These are phyloP conservation scores for Rhabdomys pumilio DNA, from an alignment of 2,797 vertebrate species.

Conservation along the genomic window DNA sequence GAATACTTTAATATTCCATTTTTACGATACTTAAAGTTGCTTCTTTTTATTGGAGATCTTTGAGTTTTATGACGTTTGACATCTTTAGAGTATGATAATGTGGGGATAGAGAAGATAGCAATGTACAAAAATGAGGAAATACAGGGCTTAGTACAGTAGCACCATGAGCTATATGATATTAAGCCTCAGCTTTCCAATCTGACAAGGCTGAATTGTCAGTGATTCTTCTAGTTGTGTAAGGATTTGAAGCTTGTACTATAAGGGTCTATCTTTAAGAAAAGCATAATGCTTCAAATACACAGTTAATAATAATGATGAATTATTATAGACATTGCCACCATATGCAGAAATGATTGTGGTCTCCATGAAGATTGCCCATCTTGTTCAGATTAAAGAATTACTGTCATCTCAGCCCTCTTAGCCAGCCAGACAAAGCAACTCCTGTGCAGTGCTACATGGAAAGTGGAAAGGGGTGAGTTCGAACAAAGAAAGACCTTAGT, in stretches of 20 bases:
- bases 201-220: not conserved
- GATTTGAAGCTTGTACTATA: not conserved
- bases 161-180: not conserved
- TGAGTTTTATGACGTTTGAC: constrained; percentile 52
- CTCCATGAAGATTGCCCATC: not conserved
- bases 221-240: not conserved
- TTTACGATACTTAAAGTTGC: not conserved
- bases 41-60: constrained; percentile 3
- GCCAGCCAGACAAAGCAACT: not conserved
- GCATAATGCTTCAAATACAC: constrained; percentile 7
- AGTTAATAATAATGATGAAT: constrained; percentile 5
- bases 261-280: constrained; percentile 34
- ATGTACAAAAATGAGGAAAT: not conserved
- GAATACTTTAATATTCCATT: constrained; percentile 14
- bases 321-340: not conserved
- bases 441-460: not conserved
- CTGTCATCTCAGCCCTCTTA: not conserved
- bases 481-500: not conserved
- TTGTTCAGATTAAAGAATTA: not conserved
- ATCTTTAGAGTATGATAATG: constrained; percentile 32
- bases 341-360: not conserved
- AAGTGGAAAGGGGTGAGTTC: not conserved
- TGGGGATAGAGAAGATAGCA: not conserved
- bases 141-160: not conserved
- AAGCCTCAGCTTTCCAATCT: not conserved